Evolutionary conservation across 2,113 vertebrate species (phyloP).

Genomic region (Tiliqua scincoides): DNA sequence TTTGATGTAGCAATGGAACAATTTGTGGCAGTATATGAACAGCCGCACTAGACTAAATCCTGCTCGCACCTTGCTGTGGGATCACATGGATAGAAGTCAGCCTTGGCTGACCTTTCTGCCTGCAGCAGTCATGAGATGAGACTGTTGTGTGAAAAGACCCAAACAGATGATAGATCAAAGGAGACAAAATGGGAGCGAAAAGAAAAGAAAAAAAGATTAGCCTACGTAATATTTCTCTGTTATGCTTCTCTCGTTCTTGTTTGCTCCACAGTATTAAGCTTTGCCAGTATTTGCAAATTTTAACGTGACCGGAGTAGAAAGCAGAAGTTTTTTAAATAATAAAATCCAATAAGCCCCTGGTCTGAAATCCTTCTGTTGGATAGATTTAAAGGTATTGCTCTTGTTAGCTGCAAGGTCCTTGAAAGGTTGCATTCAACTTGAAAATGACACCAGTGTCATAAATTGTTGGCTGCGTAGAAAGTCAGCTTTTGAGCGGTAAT

Average conservation of each 20-base stretch:
- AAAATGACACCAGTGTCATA: background rate
- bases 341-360: background rate
- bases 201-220: background rate
- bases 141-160: background rate
- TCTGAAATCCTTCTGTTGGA: constrained; percentile 4
- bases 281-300: background rate
- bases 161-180: constrained; percentile 1
- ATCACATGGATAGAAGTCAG: background rate
- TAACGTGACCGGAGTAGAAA: background rate
- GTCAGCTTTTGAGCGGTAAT: background rate
- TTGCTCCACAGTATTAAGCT: background rate
- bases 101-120: background rate
- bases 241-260: background rate
- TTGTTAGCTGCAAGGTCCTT: constrained; percentile 5
- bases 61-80: accelerated
- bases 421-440: background rate
- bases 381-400: constrained; percentile 21
- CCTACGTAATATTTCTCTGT: background rate
- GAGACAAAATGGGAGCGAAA: background rate
- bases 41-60: background rate
- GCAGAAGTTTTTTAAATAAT: background rate
- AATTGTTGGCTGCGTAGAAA: background rate
- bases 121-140: background rate
- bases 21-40: background rate
- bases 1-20: background rate